Percentiles rank a stretch among this genome's conserved stretches.
Evolutionary conservation across 2,113 vertebrate genomes (phyloP).

Genomic region (Dipodomys spectabilis): DNA sequence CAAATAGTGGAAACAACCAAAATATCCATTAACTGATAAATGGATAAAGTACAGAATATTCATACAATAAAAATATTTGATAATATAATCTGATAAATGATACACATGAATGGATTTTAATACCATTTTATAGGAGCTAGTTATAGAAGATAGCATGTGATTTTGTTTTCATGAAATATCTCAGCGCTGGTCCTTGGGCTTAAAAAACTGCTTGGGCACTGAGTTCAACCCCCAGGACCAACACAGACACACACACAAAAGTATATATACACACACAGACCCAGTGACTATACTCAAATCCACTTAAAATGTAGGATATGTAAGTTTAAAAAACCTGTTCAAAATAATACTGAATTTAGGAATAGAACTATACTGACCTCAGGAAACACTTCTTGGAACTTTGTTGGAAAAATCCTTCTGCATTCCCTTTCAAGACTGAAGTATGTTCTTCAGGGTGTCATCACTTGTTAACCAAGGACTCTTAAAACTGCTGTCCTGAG

Average conservation of each 20-base stretch:
- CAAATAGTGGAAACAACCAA: neutral
- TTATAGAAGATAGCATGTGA: neutral
- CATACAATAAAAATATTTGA: neutral
- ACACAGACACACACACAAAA: too few relatives aligned
- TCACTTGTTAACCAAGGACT: constrained; percentile 94
- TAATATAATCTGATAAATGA: neutral
- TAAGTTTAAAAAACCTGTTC: neutral
- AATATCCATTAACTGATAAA: neutral
- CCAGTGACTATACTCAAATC: neutral
- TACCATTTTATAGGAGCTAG: neutral
- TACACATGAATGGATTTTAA: neutral
- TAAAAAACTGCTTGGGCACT: too few relatives aligned
- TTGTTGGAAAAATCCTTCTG: neutral
- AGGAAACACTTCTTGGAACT: constrained; percentile 7
- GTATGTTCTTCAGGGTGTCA: constrained; percentile 88
- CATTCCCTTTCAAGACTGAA: neutral
- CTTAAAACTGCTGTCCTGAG: constrained; percentile 88
- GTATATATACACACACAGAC: too few relatives aligned
- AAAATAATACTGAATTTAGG: neutral
- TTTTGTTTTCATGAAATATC: neutral
- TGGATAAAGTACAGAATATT: neutral
- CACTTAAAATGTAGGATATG: neutral
- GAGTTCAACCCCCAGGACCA: too few relatives aligned
- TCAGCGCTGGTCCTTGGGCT: too few relatives aligned
- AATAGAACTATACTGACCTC: neutral